A percentile compares a stretch with the other conserved stretches of the same genome.
Conservation (phyloP, 2,113 vertebrate genomes). For the Propithecus coquereli region DNA sequence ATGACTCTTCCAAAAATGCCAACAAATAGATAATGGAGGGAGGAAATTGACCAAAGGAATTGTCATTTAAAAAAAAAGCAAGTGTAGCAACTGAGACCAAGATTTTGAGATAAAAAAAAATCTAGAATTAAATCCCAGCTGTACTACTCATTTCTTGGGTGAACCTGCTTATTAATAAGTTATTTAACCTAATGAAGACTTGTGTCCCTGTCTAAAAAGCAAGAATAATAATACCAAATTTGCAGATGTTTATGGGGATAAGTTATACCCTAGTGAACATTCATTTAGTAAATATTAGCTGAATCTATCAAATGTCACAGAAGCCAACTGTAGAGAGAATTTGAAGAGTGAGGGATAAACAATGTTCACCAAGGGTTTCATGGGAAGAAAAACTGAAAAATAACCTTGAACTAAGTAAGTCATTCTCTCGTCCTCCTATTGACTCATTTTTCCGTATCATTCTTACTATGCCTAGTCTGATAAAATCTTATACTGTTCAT, state of each 20-base stretch:
- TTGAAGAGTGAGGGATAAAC: neutral
- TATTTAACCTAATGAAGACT: neutral
- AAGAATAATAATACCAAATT: neutral
- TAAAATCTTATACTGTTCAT: neutral
- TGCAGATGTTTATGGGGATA: neutral
- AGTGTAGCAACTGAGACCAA: neutral
- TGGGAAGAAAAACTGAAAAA: neutral
- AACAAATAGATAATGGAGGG: neutral
- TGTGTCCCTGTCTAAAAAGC: neutral
- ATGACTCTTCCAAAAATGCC: neutral
- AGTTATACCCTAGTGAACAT: neutral
- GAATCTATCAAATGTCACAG: neutral
- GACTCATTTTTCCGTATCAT: neutral
- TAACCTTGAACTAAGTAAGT: neutral
- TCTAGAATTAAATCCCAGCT: neutral
- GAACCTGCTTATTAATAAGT: neutral
- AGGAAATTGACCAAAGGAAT: neutral
- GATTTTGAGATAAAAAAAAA: neutral
- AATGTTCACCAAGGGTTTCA: neutral
- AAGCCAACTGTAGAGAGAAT: neutral
- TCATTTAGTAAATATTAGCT: neutral
- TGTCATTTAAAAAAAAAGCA: neutral
- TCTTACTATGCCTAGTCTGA: neutral
- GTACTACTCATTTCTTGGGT: neutral
- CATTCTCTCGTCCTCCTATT: neutral